Conservation (phyloP, 2,888 invertebrate genomes). For the Chymomyza fuscimana region DNA sequence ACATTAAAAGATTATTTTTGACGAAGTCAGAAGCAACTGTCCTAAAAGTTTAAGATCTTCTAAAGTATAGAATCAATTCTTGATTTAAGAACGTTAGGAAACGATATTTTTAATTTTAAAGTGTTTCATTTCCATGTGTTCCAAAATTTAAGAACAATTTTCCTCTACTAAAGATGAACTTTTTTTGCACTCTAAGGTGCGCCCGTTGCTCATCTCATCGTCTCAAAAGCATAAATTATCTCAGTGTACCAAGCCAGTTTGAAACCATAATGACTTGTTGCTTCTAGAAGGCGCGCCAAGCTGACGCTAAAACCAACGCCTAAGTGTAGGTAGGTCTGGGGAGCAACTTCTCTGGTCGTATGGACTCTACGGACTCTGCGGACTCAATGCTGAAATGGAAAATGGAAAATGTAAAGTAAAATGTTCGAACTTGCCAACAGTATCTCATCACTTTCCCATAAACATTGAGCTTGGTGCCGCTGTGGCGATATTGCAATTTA, state of each 20-base stretch:
- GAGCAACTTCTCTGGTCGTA: background rate
- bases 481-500: constrained; percentile 69
- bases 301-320: background rate
- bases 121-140: too few relatives aligned
- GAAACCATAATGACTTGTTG: constrained; percentile 61
- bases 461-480: constrained; percentile 42
- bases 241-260: constrained; percentile 9
- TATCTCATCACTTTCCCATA: constrained; percentile 73
- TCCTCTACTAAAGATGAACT: too few relatives aligned
- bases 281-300: constrained; percentile 26
- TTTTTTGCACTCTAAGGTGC: too few relatives aligned
- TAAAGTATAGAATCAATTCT: too few relatives aligned
- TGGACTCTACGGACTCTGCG: constrained; percentile 1
- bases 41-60: too few relatives aligned
- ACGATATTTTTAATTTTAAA: too few relatives aligned
- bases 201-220: too few relatives aligned
- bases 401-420: constrained; percentile 28
- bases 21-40: too few relatives aligned
- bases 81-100: too few relatives aligned
- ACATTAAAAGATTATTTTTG: too few relatives aligned
- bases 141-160: too few relatives aligned
- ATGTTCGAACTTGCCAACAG: constrained; percentile 42
- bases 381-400: background rate
- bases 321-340: background rate
- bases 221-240: background rate